phyloP scores from a whole-genome alignment of 2,888 invertebrate species.

The Cataglyphis albicans region DNA sequence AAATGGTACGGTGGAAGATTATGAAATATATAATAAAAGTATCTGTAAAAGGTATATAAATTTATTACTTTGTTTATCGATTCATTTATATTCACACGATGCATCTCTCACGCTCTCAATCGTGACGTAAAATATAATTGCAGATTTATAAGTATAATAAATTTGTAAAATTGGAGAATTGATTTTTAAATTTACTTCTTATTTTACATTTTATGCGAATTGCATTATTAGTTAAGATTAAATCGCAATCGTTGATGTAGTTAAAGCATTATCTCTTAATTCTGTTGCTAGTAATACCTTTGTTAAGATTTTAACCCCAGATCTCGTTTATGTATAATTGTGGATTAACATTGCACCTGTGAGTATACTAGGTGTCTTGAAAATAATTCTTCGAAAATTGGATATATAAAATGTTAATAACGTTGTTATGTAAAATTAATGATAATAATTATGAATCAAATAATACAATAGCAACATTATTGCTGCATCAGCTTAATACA shows the following conservation, averaged over 20 bases:
- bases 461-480: background rate
- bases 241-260: conserved; percentile 64
- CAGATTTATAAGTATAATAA: background rate
- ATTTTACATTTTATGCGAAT: background rate
- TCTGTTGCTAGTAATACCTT: conserved; percentile 17
- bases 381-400: conserved; percentile 3
- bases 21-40: background rate
- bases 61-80: background rate
- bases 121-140: conserved; percentile 1
- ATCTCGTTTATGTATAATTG: conserved; percentile 33
- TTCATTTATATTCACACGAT: background rate
- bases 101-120: background rate
- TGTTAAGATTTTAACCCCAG: conserved; percentile 66
- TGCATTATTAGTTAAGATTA: background rate
- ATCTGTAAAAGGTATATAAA: background rate
- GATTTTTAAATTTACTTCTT: background rate
- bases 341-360: background rate
- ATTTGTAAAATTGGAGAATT: background rate
- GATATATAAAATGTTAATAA: conserved; percentile 1
- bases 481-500: background rate
- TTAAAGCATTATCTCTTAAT: conserved; percentile 59
- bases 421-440: background rate
- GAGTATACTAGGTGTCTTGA: background rate
- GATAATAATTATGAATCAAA: background rate
- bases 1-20: background rate